Percentiles rank a stretch among this genome's conserved stretches.
Conservation (phyloP, 2,797 vertebrate genomes). For the Adelosebastes latens region DNA sequence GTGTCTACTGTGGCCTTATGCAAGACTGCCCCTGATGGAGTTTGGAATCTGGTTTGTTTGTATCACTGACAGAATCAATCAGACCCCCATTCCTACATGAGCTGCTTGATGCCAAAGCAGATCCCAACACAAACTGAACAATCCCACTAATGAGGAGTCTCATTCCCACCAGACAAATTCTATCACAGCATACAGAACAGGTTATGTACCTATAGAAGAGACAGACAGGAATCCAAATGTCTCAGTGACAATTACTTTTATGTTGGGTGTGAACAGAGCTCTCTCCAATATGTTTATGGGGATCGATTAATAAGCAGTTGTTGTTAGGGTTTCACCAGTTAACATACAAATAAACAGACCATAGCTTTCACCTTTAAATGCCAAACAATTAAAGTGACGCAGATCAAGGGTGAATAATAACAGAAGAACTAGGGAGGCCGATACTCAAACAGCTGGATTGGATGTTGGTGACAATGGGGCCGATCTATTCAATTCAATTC, state of each 20-base stretch:
- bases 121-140: slow-evolving; percentile 7
- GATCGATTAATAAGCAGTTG: background rate
- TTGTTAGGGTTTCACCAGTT: background rate
- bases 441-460: no score
- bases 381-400: background rate
- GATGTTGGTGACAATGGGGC: no score
- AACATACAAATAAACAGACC: background rate
- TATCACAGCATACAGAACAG: background rate
- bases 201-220: background rate
- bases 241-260: background rate
- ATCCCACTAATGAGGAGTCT: background rate
- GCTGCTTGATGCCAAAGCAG: background rate
- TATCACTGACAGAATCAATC: slow-evolving; percentile 46
- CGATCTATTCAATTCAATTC: no score
- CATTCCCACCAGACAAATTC: background rate
- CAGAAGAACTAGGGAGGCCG: background rate
- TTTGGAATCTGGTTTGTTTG: slow-evolving; percentile 53
- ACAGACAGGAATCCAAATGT: background rate
- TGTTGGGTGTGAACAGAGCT: slow-evolving; percentile 10
- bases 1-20: slow-evolving; percentile 11
- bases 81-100: slow-evolving; percentile 2
- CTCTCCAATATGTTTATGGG: background rate
- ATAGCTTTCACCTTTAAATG: background rate
- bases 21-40: slow-evolving; percentile 33
- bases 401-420: background rate